These are phyloP conservation scores for Phengaris arion DNA, from an alignment of 2,888 invertebrate species.

Conservation along the genomic window DNA sequence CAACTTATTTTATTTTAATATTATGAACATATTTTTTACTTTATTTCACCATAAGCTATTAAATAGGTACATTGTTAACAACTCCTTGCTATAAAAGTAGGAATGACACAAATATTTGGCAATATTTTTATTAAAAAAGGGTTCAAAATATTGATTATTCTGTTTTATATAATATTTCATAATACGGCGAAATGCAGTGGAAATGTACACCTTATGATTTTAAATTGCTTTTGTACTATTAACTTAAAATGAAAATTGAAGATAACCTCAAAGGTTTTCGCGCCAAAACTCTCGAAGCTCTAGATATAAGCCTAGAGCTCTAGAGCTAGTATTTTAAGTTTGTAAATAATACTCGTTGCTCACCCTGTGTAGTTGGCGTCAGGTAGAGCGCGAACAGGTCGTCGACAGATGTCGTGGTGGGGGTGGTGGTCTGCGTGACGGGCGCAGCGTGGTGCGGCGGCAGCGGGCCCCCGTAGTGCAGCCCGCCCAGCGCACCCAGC, in stretches of 20 bases:
- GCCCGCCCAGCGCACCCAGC: conserved; percentile 56
- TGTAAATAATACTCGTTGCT: conserved; percentile 42
- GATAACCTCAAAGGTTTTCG: conserved; percentile 10
- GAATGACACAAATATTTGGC: too few relatives aligned
- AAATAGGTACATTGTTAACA: too few relatives aligned
- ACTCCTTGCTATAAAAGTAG: too few relatives aligned
- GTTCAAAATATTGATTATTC: too few relatives aligned
- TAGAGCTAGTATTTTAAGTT: too few relatives aligned
- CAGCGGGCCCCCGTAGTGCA: conserved; percentile 71
- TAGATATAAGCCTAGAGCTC: too few relatives aligned
- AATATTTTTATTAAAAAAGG: too few relatives aligned
- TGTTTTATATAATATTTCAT: too few relatives aligned
- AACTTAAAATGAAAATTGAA: neutral
- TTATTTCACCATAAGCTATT: neutral
- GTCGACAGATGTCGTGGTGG: conserved; percentile 83
- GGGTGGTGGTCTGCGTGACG: conserved; percentile 57
- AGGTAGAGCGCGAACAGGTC: conserved; percentile 88
- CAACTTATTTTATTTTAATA: neutral
- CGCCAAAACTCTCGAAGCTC: neutral
- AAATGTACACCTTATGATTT: neutral
- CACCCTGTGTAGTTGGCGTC: conserved; percentile 82
- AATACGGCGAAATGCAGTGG: too few relatives aligned
- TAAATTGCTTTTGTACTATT: neutral
- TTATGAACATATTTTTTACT: neutral
- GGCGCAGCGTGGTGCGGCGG: conserved; percentile 60